Conservation (phyloP, 2,888 invertebrate species). For the Lydus trimaculatus region DNA sequence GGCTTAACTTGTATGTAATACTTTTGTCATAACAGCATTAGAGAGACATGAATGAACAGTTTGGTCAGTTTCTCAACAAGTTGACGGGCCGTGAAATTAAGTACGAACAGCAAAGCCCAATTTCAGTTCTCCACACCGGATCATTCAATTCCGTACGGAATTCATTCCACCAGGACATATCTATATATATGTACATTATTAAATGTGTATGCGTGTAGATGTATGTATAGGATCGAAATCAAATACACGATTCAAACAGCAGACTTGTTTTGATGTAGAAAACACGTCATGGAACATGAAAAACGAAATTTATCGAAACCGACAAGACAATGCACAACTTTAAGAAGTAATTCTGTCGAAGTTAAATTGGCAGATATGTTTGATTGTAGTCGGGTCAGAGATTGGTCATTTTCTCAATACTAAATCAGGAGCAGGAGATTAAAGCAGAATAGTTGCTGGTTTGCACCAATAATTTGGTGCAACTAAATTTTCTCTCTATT, state of each 20-base stretch:
- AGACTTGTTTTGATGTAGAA: slow-evolving; percentile 26
- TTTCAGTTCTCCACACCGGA: slow-evolving; percentile 30
- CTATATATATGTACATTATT: not conserved
- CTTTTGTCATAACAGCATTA: slow-evolving; percentile 27
- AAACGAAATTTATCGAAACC: slow-evolving; percentile 33
- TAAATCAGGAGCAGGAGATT: too few relatives aligned
- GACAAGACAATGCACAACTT: too few relatives aligned
- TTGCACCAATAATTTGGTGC: too few relatives aligned
- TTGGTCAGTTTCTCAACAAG: slow-evolving; percentile 42
- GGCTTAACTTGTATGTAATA: slow-evolving; percentile 14
- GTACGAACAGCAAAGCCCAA: slow-evolving; percentile 42
- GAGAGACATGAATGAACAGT: slow-evolving; percentile 31
- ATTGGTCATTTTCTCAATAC: too few relatives aligned
- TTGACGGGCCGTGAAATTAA: slow-evolving; percentile 48
- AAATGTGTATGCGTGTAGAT: not conserved
- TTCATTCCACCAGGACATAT: slow-evolving; percentile 11
- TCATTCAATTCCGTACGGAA: slow-evolving; percentile 31
- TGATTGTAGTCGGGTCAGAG: too few relatives aligned
- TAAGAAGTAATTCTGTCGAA: too few relatives aligned
- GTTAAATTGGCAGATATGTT: too few relatives aligned
- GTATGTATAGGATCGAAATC: not conserved
- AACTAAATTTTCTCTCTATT: too few relatives aligned
- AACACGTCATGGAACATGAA: slow-evolving; percentile 33
- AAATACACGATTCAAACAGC: slow-evolving; percentile 24
- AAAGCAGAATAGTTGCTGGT: too few relatives aligned